Conservation (phyloP, 2,888 invertebrate genomes). For the Anaspis maculata region DNA sequence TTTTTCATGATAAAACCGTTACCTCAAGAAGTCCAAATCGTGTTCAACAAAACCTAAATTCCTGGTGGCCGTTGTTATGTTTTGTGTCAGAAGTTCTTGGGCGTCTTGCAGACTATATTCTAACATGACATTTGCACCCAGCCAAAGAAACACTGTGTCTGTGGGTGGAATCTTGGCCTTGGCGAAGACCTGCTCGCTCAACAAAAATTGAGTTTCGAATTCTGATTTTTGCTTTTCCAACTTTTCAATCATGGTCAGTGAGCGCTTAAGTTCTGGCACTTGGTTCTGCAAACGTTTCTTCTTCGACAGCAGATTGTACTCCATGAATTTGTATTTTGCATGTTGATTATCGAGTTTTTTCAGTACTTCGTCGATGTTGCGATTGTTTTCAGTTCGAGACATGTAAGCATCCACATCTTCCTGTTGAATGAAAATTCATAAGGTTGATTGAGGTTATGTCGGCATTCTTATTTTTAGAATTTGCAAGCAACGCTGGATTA, state of each 20-base stretch:
- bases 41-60: constrained; percentile 80
- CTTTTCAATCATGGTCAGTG: constrained; percentile 85
- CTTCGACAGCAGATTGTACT: constrained; percentile 81
- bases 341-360: constrained; percentile 86
- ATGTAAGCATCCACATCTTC: constrained; percentile 95
- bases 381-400: constrained; percentile 71
- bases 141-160: constrained; percentile 76
- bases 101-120: constrained; percentile 92
- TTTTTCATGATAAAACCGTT: too few species aligned
- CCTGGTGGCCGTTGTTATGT: constrained; percentile 74
- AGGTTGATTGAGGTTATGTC: constrained; percentile 18
- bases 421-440: constrained; percentile 42
- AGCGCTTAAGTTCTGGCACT: constrained; percentile 89
- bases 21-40: constrained; percentile 88
- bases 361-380: constrained; percentile 77
- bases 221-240: constrained; percentile 73
- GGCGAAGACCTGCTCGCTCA: constrained; percentile 78
- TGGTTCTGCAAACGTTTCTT: constrained; percentile 80
- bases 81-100: constrained; percentile 70
- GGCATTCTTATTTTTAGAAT: constrained; percentile 6
- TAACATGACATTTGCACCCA: constrained; percentile 93
- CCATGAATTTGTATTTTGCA: constrained; percentile 96
- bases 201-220: constrained; percentile 79
- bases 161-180: constrained; percentile 84
- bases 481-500: too few species aligned